phyloP scores from a whole-genome alignment of 2,888 invertebrate genomes.

The Dasysyrphus albostriatus region DNA sequence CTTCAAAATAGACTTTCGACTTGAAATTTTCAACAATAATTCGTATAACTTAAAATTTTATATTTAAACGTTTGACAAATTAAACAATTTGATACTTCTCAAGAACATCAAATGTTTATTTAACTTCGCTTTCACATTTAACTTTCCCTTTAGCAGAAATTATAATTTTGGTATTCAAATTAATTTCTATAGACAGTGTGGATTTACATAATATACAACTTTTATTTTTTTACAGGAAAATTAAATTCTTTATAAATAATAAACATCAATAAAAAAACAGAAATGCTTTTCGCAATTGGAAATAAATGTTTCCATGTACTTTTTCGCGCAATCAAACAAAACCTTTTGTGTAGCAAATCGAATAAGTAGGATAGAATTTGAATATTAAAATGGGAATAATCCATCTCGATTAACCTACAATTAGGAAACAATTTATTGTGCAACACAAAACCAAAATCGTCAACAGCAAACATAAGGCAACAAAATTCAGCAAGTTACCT shows the following conservation, averaged over 20 bases:
- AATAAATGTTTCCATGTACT: not conserved
- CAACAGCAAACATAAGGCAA: not conserved
- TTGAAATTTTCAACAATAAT: too few relatives aligned
- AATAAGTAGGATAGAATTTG: conserved; percentile 3
- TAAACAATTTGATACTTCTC: too few relatives aligned
- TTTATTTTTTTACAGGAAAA: not conserved
- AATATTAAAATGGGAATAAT: conserved; percentile 19
- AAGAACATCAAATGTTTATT: too few relatives aligned
- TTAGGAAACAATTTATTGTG: conserved; percentile 38
- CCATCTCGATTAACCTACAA: conserved; percentile 30
- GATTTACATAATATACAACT: not conserved
- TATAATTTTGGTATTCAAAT: too few relatives aligned
- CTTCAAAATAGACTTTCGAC: too few relatives aligned
- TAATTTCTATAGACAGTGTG: too few relatives aligned
- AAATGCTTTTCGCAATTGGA: not conserved
- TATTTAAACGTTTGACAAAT: too few relatives aligned
- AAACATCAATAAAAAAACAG: not conserved
- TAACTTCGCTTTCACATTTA: too few relatives aligned
- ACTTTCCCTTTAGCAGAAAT: too few relatives aligned
- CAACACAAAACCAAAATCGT: conserved; percentile 1
- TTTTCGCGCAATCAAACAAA: not conserved
- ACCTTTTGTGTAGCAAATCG: not conserved
- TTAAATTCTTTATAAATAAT: not conserved
- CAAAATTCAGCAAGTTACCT: conserved; percentile 1
- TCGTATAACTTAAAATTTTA: too few relatives aligned